Base-by-base conservation (phyloP, 2,888 invertebrate genomes). In the Spisula solida region DNA sequence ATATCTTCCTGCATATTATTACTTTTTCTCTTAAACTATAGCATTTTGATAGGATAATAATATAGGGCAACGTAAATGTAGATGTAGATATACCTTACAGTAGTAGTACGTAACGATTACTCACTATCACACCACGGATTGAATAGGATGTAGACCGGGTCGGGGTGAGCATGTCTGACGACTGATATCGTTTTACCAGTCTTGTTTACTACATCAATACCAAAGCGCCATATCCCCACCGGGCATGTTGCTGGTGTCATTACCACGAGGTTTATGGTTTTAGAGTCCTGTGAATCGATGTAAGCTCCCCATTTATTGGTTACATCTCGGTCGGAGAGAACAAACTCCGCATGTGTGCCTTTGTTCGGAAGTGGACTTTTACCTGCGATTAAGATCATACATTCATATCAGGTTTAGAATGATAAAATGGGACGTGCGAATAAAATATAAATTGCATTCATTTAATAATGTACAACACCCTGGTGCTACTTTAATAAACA, bases 71-170 rank as follows among this genome's bases (percentile, higher is more conserved):
- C n/a, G n/a, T n/a, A n/a, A n/a, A n/a, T n/a, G n/a, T n/a, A n/a
- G n/a, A n/a, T n/a, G n/a, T n/a, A n/a, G 41, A 41, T 41, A 5
- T 41, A 41, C 41, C 41, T 5, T 5, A 41, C 41, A 41, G 6
- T 8, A n/a, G 25, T 66, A 25, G 60, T 0, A 10, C 8, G 41
- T 41, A 18, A 56, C 6, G 1, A n/a, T 20, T 31, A 75, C 34
- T 34, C 97, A 98, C 98, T 98, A 97, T 98, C 97, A 96, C 98
- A 98, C 99, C 99, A 99, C 0, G 99, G 98, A 97, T 99, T 99
- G 96, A 98, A 99, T 2, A 99, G 97, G 0, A 99, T 97, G 95
- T 98, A 98, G 93, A 99, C 97, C 8, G 90, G 97, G 84, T 98
- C 97, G 89, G 90, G 88, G 83, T 94, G 94, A 18, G 70, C 55